Evolutionary conservation across 2,888 invertebrate species (phyloP), one percentile per base, ranked within the genome.

Genomic region (Heteropelma amictum): DNA sequence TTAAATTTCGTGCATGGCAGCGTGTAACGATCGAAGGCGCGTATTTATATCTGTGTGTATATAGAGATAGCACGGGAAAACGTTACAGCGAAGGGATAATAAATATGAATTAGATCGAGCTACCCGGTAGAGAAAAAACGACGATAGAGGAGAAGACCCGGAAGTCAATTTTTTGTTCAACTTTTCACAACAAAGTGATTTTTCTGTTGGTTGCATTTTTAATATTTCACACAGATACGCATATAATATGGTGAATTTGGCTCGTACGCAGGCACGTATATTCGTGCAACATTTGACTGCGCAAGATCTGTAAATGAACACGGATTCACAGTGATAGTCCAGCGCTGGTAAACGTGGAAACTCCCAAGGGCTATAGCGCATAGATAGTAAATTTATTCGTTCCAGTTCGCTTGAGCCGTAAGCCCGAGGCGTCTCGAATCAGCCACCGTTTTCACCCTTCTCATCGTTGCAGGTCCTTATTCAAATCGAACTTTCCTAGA

Each of bases 401-500:
- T 82, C 82, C 81, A 82, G 79, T 78, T 80, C 80, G 81, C 76
- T 81, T 76, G 82, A 79, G 81, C 80, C 80, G 70, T 77, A 79
- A 79, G 65, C 65, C 61, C 21, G 47, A 67, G 64, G 65, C 54
- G 47, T n/a, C 28, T 54, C 71, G 70, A 65, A 75, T 75, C 70
- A 75, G 61, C 65, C 64, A 75, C 61, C 71, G 56, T 54, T 67
- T 65, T 51, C 58, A 33, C 51, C 67, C 67, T 81, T 78, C 69
- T 63, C 68, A 47, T 71, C 63, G 63, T 71, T 35, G 71, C 70
- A 61, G 67, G 63, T 77, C 82, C 82, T 85, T 85, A 85, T 85
- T 85, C 84, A 85, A 85, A 85, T 85, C 83, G 80, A 79, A 83
- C 81, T 35, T 83, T 84, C 83, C 84, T 83, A 82, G 82, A 81